A percentile compares a stretch with the other conserved stretches of the same genome.
phyloP scores from a whole-genome alignment of 1,140 invertebrate genomes.

The Neodiprion pinetum region DNA sequence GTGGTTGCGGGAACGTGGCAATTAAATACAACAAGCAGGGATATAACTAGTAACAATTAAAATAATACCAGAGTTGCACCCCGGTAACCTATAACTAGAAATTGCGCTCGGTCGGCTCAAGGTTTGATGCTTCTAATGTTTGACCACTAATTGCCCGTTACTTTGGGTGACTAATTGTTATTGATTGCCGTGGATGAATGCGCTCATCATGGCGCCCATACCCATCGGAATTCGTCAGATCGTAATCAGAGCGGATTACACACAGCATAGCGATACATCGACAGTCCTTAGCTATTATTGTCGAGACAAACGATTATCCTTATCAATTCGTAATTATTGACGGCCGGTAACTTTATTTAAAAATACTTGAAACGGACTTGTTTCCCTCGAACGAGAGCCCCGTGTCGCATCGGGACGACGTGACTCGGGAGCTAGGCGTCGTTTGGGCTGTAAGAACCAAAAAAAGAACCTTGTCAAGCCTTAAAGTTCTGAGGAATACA shows the following conservation, averaged over 20 bases:
- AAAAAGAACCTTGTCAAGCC: too few relatives aligned
- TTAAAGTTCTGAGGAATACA: too few relatives aligned
- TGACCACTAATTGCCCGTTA: slow-evolving; percentile 12
- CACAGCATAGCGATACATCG: background rate
- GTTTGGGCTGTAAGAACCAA: too few relatives aligned
- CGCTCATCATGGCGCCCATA: slow-evolving; percentile 14
- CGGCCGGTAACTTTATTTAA: background rate
- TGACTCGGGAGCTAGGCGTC: too few relatives aligned
- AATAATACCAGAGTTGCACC: slow-evolving; percentile 46
- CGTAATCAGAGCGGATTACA: background rate
- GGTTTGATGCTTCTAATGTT: slow-evolving; percentile 35
- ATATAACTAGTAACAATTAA: slow-evolving; percentile 48
- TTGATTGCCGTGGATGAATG: slow-evolving; percentile 30
- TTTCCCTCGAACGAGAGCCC: too few relatives aligned
- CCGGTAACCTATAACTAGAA: slow-evolving; percentile 23
- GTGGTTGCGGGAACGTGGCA: slow-evolving; percentile 6
- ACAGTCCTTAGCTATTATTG: background rate
- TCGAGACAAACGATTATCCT: background rate
- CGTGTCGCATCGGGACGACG: too few relatives aligned
- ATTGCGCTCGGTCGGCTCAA: slow-evolving; percentile 36
- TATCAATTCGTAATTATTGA: background rate
- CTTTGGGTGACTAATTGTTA: slow-evolving; percentile 35
- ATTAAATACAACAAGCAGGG: background rate
- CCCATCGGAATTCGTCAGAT: background rate
- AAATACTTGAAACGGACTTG: too few relatives aligned